Base-by-base conservation (phyloP, 2,888 invertebrate species). In the Chaetogeoica ovagalla region DNA sequence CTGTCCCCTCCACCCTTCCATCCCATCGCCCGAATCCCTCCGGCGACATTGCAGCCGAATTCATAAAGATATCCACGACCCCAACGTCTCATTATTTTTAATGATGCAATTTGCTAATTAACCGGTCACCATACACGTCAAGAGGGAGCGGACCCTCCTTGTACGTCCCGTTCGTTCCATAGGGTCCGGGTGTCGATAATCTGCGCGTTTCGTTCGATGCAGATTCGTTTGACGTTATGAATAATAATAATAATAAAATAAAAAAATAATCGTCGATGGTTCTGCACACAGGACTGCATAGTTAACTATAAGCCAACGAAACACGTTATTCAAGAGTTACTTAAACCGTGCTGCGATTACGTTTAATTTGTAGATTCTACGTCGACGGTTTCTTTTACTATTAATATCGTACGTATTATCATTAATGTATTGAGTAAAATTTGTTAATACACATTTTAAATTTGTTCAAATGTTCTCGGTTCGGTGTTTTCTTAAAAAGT, bases 71-170 rank as follows among this genome's bases (percentile, higher is more conserved):
- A 70, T 79, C 13, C 55, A 39, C 55, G 52, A 77, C 77, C 70
- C 77, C 55, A 74, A 71, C 63, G 52, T 77, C 77, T 79, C 70
- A 70, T 79, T 79, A 79, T 70, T 79, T 79, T 79, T 79, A 79
- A 79, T 70, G 77, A 79, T 79, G 77, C 77, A 69, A 79, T 79
- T 79, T 79, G 39, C 70, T 79, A 79, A 79, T 79, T 79, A 79
- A 79, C 77, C 55, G 77, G 77, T 79, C 70, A 79, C 69, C 60
- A 19, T 79, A 70, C 55, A 79, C 52, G 23, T 39, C 23, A 62
- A 55, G 37, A 70, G 77, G 77, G 77, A 79, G 77, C 77, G 55
- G 55, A 79, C 77, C 77, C 77, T 70, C 13, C 76, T 63, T 48
- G 43, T 59, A 48, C 15, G 68, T 68, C 23, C 63, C 55, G 55